A percentile compares a stretch with the other conserved stretches of the same genome.
Conservation (phyloP, 2,888 invertebrate genomes). For the Clanis bilineata region DNA sequence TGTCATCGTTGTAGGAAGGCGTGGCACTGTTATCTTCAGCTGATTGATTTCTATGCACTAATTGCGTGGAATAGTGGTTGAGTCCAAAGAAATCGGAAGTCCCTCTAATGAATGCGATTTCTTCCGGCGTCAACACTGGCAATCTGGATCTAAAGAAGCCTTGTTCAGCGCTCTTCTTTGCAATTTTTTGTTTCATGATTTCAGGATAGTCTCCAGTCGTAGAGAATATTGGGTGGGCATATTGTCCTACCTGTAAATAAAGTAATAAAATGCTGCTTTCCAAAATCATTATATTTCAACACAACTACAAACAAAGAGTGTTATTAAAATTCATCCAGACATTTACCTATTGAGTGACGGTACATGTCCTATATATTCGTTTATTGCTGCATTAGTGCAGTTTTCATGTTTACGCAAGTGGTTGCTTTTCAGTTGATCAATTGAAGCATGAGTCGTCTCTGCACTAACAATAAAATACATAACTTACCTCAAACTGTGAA, state of each 20-base stretch:
- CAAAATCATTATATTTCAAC: too few species aligned
- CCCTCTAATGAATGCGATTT: slow-evolving; percentile 81
- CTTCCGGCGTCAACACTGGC: slow-evolving; percentile 81
- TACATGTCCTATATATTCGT: too few species aligned
- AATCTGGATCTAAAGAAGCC: slow-evolving; percentile 81
- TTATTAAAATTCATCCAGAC: too few species aligned
- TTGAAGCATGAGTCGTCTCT: too few species aligned
- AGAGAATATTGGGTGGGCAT: slow-evolving; percentile 83
- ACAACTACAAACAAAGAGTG: too few species aligned
- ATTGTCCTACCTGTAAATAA: slow-evolving; percentile 75
- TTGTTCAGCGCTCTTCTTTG: slow-evolving; percentile 79
- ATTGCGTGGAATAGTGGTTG: slow-evolving; percentile 84
- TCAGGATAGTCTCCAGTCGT: slow-evolving; percentile 83
- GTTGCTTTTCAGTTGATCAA: too few species aligned
- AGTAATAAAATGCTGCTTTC: too few species aligned
- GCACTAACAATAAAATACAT: neutral
- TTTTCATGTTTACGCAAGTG: too few species aligned
- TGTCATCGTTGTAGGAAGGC: slow-evolving; percentile 45
- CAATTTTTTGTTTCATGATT: slow-evolving; percentile 80
- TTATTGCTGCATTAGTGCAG: too few species aligned
- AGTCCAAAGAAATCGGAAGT: slow-evolving; percentile 86
- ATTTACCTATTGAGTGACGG: too few species aligned
- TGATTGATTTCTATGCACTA: slow-evolving; percentile 57
- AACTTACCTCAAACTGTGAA: slow-evolving; percentile 69
- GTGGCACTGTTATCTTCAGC: slow-evolving; percentile 25